phyloP scores from a whole-genome alignment of 2,797 vertebrate species.

The Ceryle rudis region DNA sequence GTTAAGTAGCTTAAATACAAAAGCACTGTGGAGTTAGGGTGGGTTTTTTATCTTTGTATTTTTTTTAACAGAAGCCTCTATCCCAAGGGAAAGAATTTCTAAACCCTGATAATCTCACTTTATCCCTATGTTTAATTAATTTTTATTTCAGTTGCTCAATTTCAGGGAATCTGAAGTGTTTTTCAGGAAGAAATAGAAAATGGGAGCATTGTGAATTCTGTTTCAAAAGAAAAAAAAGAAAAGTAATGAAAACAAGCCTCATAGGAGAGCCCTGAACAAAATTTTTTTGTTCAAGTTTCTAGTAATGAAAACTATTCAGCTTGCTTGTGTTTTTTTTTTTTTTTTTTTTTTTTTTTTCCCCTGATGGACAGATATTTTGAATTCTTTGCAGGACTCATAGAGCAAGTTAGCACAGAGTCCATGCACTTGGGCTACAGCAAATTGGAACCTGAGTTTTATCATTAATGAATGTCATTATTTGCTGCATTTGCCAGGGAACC shows the following conservation, averaged over 20 bases:
- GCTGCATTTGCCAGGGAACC: not conserved
- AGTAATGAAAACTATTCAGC: not conserved
- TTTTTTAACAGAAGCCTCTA: not conserved
- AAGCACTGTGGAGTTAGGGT: not conserved
- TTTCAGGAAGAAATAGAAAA: not conserved
- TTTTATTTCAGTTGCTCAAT: conserved; percentile 39
- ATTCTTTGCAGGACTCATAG: not conserved
- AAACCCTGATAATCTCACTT: conserved; percentile 19
- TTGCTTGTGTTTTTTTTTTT: not conserved
- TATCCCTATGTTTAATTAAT: conserved; percentile 42
- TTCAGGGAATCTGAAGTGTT: not conserved
- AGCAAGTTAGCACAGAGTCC: not conserved
- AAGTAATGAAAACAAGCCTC: not conserved
- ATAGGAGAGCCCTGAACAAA: not conserved
- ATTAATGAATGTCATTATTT: not conserved
- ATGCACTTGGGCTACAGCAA: not conserved
- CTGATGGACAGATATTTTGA: not conserved
- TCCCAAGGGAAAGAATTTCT: conserved; percentile 9
- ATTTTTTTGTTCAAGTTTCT: not conserved
- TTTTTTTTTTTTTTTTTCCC: not conserved
- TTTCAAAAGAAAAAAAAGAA: not conserved
- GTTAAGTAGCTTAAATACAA: conserved; percentile 15
- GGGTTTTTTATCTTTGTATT: not conserved
- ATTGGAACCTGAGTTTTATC: not conserved
- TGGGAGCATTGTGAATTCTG: not conserved